Evolutionary conservation across 2,797 vertebrate genomes (phyloP).

Genomic region (Poeciliopsis presidionis): DNA sequence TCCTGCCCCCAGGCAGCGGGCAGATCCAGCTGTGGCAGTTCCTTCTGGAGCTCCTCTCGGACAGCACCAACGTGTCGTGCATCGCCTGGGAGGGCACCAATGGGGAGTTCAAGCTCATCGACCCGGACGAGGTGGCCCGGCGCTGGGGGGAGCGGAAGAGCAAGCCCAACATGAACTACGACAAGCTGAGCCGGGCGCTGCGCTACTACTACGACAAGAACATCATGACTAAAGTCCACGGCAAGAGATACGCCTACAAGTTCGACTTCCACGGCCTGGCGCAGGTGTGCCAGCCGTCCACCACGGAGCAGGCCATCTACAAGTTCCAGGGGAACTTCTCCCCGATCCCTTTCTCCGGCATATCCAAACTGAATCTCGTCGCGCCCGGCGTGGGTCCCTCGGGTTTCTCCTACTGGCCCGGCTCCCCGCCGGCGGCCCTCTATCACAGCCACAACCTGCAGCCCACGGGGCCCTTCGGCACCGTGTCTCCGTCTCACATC

Average conservation of each 20-base stretch:
- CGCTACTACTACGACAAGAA: constrained; percentile 99
- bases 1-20: constrained; percentile 85
- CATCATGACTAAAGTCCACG: constrained; percentile 99
- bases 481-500: constrained; percentile 82
- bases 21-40: constrained; percentile 99
- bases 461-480: constrained; percentile 85
- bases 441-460: constrained; percentile 91
- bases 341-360: constrained; percentile 91
- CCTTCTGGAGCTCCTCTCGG: constrained; percentile 93
- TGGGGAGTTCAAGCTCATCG: constrained; percentile 96
- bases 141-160: constrained; percentile 98
- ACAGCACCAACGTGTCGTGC: constrained; percentile 92
- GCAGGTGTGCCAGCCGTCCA: constrained; percentile 90
- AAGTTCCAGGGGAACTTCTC: constrained; percentile 95
- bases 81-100: constrained; percentile 98
- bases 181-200: constrained; percentile 96
- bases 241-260: constrained; percentile 97
- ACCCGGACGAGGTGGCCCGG: constrained; percentile 95
- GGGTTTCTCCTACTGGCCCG: constrained; percentile 96
- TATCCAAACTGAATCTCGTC: constrained; percentile 97
- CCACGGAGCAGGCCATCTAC: constrained; percentile 90
- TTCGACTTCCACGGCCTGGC: constrained; percentile 98
- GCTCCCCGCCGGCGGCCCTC: constrained; percentile 84
- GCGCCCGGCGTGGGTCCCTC: constrained; percentile 89
- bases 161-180: constrained; percentile 99